Evolutionary conservation across 2,113 vertebrate genomes (phyloP).

Genomic region (Poecilia latipinna): DNA sequence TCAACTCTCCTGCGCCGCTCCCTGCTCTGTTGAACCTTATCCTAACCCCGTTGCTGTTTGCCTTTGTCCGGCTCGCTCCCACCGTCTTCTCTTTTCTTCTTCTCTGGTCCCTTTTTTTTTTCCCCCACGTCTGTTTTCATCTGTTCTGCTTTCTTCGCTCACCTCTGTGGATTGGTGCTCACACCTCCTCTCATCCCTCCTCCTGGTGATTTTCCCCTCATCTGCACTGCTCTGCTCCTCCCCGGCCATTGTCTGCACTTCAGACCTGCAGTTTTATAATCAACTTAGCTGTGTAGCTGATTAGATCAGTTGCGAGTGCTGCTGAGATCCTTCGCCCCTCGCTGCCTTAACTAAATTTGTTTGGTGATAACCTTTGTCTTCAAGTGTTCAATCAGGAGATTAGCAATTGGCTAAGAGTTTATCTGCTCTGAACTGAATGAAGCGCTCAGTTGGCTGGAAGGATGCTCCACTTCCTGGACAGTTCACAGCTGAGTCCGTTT

Average conservation of each 20-base stretch:
- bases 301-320: conserved; percentile 65
- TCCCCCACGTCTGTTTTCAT: conserved; percentile 8
- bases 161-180: conserved; percentile 7
- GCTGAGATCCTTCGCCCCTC: conserved; percentile 65
- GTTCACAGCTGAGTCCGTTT: background rate
- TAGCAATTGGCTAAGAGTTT: conserved; percentile 64
- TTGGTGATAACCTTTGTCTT: conserved; percentile 75
- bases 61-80: conserved; percentile 10
- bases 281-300: conserved; percentile 73
- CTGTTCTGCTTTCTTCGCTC: conserved; percentile 17
- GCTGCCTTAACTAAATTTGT: conserved; percentile 68
- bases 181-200: background rate
- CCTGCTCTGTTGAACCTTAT: conserved; percentile 13
- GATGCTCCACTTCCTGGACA: background rate
- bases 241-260: conserved; percentile 31
- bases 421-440: conserved; percentile 47
- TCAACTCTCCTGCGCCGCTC: conserved; percentile 15
- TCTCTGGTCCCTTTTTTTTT: conserved; percentile 20
- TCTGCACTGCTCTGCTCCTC: conserved; percentile 24
- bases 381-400: conserved; percentile 70
- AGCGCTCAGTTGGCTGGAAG: background rate
- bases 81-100: conserved; percentile 31
- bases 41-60: background rate
- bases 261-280: conserved; percentile 67
- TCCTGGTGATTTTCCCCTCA: conserved; percentile 23